Conservation (phyloP, 2,113 vertebrate species). For the Myotis brandtii region DNA sequence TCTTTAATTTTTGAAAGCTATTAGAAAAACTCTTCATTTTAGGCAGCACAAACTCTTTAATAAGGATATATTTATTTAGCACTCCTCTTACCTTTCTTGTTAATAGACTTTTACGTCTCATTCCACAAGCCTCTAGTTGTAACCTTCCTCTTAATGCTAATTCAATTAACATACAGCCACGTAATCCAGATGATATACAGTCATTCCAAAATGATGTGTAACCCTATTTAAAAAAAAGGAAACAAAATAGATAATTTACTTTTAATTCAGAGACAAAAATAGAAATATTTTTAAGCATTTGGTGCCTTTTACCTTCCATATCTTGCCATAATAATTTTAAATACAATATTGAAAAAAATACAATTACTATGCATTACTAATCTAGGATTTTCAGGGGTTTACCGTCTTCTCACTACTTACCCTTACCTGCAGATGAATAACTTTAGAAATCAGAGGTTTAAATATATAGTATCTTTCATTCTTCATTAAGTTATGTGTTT, state of each 20-base stretch:
- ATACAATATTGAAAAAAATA: slow-evolving; percentile 46
- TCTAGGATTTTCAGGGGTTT: not conserved
- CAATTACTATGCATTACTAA: slow-evolving; percentile 14
- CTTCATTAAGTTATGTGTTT: not conserved
- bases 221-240: slow-evolving; percentile 87
- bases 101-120: slow-evolving; percentile 96
- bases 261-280: slow-evolving; percentile 43
- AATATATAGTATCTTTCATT: not conserved
- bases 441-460: not conserved
- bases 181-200: slow-evolving; percentile 96
- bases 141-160: slow-evolving; percentile 94
- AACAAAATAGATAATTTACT: slow-evolving; percentile 60
- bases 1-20: slow-evolving; percentile 28
- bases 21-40: slow-evolving; percentile 24
- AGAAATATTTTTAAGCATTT: slow-evolving; percentile 32
- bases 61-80: not conserved
- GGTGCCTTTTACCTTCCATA: not conserved
- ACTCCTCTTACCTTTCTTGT: slow-evolving; percentile 92
- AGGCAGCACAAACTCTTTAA: slow-evolving; percentile 13
- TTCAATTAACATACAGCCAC: slow-evolving; percentile 98
- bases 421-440: not conserved
- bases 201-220: slow-evolving; percentile 99
- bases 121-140: slow-evolving; percentile 94
- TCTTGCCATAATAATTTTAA: slow-evolving; percentile 4
- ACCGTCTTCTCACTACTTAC: not conserved